Percentiles rank a stretch among this genome's conserved stretches.
Evolutionary conservation across 2,797 vertebrate genomes (phyloP).

Genomic region (Oceanodroma leucorhoa): DNA sequence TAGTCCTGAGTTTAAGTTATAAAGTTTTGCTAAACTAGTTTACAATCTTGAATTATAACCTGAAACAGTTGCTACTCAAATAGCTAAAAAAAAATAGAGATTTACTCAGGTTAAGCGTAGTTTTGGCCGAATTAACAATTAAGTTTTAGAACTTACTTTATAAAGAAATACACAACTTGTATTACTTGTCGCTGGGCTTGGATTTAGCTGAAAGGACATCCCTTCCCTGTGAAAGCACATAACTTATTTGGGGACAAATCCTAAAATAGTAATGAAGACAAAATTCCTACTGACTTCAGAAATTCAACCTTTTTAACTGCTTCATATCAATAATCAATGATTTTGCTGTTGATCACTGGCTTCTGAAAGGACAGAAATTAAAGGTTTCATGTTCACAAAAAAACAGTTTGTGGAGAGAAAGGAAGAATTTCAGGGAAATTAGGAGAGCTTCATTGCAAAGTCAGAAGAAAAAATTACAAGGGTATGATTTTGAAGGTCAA

Average conservation of each 20-base stretch:
- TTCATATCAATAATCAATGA: neutral
- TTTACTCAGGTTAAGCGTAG: neutral
- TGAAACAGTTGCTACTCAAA: neutral
- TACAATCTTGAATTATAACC: neutral
- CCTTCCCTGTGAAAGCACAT: neutral
- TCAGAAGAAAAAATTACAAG: neutral
- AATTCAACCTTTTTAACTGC: neutral
- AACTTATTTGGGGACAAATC: neutral
- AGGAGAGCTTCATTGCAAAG: neutral
- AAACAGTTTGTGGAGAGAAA: neutral
- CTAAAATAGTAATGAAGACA: neutral
- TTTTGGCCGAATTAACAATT: neutral
- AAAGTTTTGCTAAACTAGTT: neutral
- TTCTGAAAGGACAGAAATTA: neutral
- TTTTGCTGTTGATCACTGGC: neutral
- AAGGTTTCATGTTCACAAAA: neutral
- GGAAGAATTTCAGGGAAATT: neutral
- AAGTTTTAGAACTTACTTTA: neutral
- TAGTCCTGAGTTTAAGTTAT: neutral
- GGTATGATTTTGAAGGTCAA: neutral
- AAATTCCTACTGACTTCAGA: neutral
- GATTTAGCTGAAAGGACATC: neutral
- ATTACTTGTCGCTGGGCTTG: neutral
- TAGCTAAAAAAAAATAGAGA: neutral
- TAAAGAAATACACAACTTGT: neutral